phyloP scores from a whole-genome alignment of 53 echinoderm and acorn worm species.

The Glandiceps talaboti region DNA sequence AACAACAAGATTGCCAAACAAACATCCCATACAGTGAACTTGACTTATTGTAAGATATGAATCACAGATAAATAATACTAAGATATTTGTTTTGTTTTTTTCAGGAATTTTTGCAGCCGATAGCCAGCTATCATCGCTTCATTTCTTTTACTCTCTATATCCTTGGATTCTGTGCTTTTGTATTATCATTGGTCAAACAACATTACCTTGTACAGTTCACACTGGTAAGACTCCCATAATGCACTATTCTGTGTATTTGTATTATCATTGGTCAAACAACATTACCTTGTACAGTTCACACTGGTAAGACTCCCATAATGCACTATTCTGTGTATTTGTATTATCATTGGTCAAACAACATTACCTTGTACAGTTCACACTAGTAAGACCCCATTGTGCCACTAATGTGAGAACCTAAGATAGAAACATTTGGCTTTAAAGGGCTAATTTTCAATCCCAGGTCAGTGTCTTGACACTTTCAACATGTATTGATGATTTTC shows the following conservation, averaged over 20 bases:
- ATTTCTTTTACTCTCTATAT: constrained; percentile 92
- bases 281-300: constrained; percentile 97
- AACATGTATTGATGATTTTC: no score
- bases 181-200: constrained; percentile 73
- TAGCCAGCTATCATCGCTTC: constrained; percentile 87
- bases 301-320: constrained; percentile 46
- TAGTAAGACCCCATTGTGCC: constrained; percentile 44
- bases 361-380: constrained; percentile 96
- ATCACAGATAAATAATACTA: no score
- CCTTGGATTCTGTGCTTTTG: constrained; percentile 91
- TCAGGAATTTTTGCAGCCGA: constrained; percentile 77
- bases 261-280: constrained; percentile 70
- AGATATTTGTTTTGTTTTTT: constrained; percentile 1
- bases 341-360: constrained; percentile 77
- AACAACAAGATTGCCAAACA: no score
- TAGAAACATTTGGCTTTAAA: no score
- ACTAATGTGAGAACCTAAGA: constrained; percentile 86
- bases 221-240: constrained; percentile 43
- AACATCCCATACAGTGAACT: no score
- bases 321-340: constrained; percentile 93
- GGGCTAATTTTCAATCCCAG: no score
- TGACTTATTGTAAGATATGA: no score
- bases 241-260: constrained; percentile 97
- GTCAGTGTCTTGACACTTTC: no score
- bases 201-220: constrained; percentile 98